phyloP scores from a whole-genome alignment of 2,888 invertebrate genomes.

The Macroteleia sp. region DNA sequence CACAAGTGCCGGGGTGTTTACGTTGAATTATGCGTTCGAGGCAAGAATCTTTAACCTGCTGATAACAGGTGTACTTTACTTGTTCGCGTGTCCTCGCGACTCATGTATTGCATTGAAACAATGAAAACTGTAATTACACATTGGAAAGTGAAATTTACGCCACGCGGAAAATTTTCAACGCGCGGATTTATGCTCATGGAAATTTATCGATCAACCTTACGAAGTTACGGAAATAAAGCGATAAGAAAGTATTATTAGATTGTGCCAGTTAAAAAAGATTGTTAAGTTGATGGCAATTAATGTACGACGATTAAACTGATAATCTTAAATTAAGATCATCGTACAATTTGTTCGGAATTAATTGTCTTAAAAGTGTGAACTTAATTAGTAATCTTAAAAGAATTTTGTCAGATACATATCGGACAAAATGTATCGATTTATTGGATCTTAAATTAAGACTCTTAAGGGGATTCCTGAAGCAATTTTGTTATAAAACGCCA shows the following conservation, averaged over 20 bases:
- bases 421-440: too few relatives aligned
- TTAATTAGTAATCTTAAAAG: too few relatives aligned
- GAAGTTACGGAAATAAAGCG: constrained; percentile 7
- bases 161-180: background rate
- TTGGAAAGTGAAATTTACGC: constrained; percentile 33
- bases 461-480: too few relatives aligned
- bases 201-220: constrained; percentile 17
- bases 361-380: too few relatives aligned
- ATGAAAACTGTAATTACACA: constrained; percentile 40
- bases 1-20: constrained; percentile 11
- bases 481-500: too few relatives aligned
- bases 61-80: constrained; percentile 16
- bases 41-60: constrained; percentile 15
- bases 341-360: too few relatives aligned
- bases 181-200: constrained; percentile 10
- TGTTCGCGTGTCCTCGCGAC: constrained; percentile 34
- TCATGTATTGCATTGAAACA: constrained; percentile 16
- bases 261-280: background rate
- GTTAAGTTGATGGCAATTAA: background rate
- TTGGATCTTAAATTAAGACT: too few relatives aligned
- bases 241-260: constrained; percentile 2
- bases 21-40: constrained; percentile 47
- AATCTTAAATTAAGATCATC: too few relatives aligned
- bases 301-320: too few relatives aligned
- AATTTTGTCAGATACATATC: too few relatives aligned